Base-by-base conservation (phyloP, 2,113 vertebrate species). In the Albula goreensis region DNA sequence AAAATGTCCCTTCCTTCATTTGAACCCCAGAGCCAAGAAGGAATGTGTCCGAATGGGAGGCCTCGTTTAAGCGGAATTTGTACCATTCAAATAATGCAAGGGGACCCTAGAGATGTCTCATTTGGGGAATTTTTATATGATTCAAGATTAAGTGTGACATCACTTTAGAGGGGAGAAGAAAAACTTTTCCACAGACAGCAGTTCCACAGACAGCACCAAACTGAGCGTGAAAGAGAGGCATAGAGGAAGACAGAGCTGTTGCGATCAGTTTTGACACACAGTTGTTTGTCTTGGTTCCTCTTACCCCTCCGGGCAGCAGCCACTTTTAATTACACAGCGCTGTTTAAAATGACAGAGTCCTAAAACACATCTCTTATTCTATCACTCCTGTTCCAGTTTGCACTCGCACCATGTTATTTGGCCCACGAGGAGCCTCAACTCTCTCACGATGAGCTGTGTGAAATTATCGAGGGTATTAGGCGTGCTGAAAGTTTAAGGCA, bases 331-430 rank as follows among this genome's bases (percentile, higher is more conserved):
- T 74, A 83, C 60, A 50, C 19, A 51, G n/a, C 12, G 53, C 17
- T 70, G 82, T 50, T 83, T 74, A 74, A 83, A 83, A 83, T 74
- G 49, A 83, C 60, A 66, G 60, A 70, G 57, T 83, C 22, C 25
- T 49, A 83, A 4, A 83, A 83, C 41, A 49, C 31, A 56, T 70
- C 49, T 50, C 63, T 31, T 41, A 83, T n/a, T 83, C 48, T 3
- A 50, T 11, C 82, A 41, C 13, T 8, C 52, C 81, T 57, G 22
- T 53, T 41, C 81, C 81, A 82, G 81, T 56, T 31, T 57, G 56
- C n/a, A 9, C 22, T 57, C 52, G 4, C 51, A 51, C 7, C 81
- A 57, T 56, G 81, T 17, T 51, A 31, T 80, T 51, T 57, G 7
- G 31, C 10, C 31, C 82, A 25, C 41, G 17, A n/a, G 82, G 56